Evolutionary conservation across 1,140 invertebrate species (phyloP), one percentile per base, ranked within the genome.

Genomic region (Bombus soroeensis): DNA sequence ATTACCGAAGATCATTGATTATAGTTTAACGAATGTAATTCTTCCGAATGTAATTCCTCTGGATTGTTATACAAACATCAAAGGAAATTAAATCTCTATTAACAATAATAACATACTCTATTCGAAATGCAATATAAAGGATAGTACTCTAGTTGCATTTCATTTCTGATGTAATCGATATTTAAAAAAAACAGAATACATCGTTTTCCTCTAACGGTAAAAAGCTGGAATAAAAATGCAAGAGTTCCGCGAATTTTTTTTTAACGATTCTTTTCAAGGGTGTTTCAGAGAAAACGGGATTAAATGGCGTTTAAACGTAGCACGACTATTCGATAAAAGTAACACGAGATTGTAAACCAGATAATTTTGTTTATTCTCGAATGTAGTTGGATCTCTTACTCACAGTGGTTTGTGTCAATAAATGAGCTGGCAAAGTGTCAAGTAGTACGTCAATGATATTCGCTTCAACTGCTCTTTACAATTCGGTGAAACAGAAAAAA

Each of bases 361-460:
- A 80, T 85, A 85, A 85, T 85, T 53, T 72, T 85, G 53, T 80
- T 80, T 80, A 32, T 72, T 72, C 28, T 80, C 83, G 39, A 72
- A 62, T 12, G 25, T 28, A n/a, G 32, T 12, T 68, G 41, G 32
- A 32, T n/a, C 37, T 41, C 10, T 25, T 25, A 32, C 34, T 47
- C 68, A 41, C 68, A 80, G 57, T 80, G 41, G 68, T 80, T 80
- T 64, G 57, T 71, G 41, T 73, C 83, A 73, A 80, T 80, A 72
- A 85, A 80, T 71, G 68, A 72, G 68, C 83, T 80, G 77, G 57
- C 77, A 85, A 39, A 59, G 83, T 77, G 77, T 85, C 83, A 85
- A 85, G 68, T 80, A 80, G 68, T 80, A 41, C 57, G 83, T 85
- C 83, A 80, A 64, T 80, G 83, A 66, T 85, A 85, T 80, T 39